A percentile compares a stretch with the other conserved stretches of the same genome.
Conservation (phyloP, 2,113 vertebrate genomes). For the Elanus axillaris region DNA sequence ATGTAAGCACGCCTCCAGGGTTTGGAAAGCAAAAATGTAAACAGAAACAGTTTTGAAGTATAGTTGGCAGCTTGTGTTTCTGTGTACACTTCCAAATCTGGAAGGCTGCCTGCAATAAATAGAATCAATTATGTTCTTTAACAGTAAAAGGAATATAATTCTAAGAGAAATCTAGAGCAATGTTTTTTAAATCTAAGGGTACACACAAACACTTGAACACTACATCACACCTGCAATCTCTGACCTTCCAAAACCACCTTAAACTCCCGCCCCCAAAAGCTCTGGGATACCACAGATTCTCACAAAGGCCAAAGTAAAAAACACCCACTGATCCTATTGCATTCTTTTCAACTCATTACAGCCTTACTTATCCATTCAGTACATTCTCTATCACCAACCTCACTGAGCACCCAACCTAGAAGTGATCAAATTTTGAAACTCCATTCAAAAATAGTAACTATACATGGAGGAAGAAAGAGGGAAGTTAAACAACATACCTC, state of each 20-base stretch:
- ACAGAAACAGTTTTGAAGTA: conserved; percentile 48
- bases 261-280: neutral
- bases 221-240: neutral
- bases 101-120: conserved; percentile 53
- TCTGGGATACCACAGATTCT: neutral
- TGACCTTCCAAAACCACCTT: neutral
- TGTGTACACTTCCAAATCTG: conserved; percentile 46
- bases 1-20: conserved; percentile 46
- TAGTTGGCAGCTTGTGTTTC: conserved; percentile 56
- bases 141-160: conserved; percentile 13
- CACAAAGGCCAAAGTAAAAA: neutral
- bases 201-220: neutral
- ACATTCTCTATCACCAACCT: neutral
- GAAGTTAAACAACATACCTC: neutral
- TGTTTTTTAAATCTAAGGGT: neutral
- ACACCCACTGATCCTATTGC: neutral
- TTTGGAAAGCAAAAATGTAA: conserved; percentile 55
- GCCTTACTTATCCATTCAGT: neutral
- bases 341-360: neutral
- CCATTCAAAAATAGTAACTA: neutral
- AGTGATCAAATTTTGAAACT: neutral
- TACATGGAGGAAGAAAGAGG: neutral
- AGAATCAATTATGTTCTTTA: conserved; percentile 40
- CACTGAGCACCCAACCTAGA: neutral
- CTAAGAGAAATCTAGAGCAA: neutral